Percentiles rank a stretch among this genome's conserved stretches.
Conservation (phyloP, 1,140 invertebrate genomes). For the Drosophila nannoptera region DNA sequence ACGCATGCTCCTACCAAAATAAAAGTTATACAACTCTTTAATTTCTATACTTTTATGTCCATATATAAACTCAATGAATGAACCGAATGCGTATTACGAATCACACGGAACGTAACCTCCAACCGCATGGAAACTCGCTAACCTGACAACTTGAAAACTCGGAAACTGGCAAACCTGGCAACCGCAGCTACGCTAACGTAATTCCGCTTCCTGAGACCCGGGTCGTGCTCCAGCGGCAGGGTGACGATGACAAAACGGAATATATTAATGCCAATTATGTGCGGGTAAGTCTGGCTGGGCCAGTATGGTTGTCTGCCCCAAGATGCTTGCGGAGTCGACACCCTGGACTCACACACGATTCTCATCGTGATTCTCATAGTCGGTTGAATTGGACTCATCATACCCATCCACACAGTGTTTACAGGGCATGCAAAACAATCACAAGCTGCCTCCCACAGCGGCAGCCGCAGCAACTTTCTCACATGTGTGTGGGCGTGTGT, state of each 20-base stretch:
- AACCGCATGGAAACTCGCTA: conserved; percentile 14
- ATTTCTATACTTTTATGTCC: not conserved
- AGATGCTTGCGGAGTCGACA: not conserved
- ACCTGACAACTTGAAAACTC: not conserved
- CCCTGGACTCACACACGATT: not conserved
- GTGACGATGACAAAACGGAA: conserved; percentile 87
- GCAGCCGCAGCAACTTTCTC: conserved; percentile 27
- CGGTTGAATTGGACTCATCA: not conserved
- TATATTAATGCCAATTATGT: conserved; percentile 97
- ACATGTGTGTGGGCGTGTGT: conserved; percentile 11
- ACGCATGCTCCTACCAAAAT: conserved; percentile 10
- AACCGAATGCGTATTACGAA: conserved; percentile 2
- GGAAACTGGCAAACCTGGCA: conserved; percentile 38
- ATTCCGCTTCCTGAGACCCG: conserved; percentile 93
- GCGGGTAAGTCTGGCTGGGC: conserved; percentile 81
- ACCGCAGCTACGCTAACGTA: conserved; percentile 91
- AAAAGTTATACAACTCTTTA: conserved; percentile 20
- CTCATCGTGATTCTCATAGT: no score
- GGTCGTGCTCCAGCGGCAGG: conserved; percentile 85
- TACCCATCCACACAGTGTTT: not conserved
- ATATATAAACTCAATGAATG: conserved; percentile 11
- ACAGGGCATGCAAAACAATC: conserved; percentile 26
- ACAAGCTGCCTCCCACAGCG: conserved; percentile 18
- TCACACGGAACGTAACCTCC: conserved; percentile 36
- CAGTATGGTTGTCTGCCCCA: not conserved